Conservation (phyloP, 1,140 invertebrate genomes). For the Brachionus angularis region DNA sequence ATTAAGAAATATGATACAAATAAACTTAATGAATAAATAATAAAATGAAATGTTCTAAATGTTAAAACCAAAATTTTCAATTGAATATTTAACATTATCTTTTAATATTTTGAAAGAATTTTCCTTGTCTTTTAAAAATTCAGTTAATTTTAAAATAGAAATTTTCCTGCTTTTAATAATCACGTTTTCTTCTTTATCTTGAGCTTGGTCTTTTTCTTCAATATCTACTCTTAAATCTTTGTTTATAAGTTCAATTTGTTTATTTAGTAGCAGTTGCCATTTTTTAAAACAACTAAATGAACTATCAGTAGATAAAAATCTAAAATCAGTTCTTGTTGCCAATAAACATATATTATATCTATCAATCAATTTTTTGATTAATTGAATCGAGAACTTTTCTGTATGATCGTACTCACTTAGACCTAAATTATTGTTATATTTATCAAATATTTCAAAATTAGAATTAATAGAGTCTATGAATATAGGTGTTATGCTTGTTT, state of each 20-base stretch:
- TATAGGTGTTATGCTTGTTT: background rate
- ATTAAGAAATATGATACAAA: too few species aligned
- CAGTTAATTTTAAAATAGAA: background rate
- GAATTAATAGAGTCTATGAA: slow-evolving; percentile 28
- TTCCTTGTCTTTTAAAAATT: background rate
- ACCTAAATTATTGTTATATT: slow-evolving; percentile 3
- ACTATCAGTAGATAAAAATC: slow-evolving; percentile 2
- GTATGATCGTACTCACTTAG: slow-evolving; percentile 18
- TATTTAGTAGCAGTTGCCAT: background rate
- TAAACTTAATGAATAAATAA: too few species aligned
- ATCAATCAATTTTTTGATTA: slow-evolving; percentile 11
- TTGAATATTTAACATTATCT: background rate
- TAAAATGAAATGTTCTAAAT: too few species aligned
- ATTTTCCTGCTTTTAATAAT: background rate
- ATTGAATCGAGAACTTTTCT: slow-evolving; percentile 17
- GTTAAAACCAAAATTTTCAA: slow-evolving; percentile 4
- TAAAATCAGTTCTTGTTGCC: background rate
- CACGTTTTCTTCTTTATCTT: background rate
- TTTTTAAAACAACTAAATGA: slow-evolving; percentile 1
- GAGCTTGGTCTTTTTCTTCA: background rate
- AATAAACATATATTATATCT: slow-evolving; percentile 25
- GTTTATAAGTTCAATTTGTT: slow-evolving; percentile 13
- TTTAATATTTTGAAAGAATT: background rate
- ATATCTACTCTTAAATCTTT: background rate
- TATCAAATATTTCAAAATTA: slow-evolving; percentile 28